These are phyloP conservation scores for Zygaena filipendulae DNA, from an alignment of 2,888 invertebrate species.

Conservation along the genomic window DNA sequence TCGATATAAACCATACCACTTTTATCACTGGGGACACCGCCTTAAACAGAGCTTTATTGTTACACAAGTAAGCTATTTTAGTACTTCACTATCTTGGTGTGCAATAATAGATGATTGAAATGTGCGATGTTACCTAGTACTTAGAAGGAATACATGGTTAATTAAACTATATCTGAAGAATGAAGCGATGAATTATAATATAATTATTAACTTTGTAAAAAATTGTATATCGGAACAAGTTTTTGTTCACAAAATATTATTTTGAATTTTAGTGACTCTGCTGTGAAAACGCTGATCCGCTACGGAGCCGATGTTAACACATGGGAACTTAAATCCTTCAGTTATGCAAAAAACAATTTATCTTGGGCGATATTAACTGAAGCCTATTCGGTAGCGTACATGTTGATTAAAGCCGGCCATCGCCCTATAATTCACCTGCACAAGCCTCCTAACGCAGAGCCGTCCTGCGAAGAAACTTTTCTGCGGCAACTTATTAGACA, in stretches of 20 bases:
- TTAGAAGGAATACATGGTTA: too few relatives aligned
- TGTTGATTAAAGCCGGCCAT: constrained; percentile 55
- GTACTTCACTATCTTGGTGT: too few relatives aligned
- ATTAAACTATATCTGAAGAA: too few relatives aligned
- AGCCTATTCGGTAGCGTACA: constrained; percentile 31
- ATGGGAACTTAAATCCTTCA: constrained; percentile 63
- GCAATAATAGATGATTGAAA: too few relatives aligned
- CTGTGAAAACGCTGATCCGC: constrained; percentile 66
- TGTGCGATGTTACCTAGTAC: too few relatives aligned
- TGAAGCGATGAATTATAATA: too few relatives aligned
- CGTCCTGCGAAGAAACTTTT: too few relatives aligned
- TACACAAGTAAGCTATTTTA: constrained; percentile 60
- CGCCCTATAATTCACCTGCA: constrained; percentile 19
- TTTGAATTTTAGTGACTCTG: constrained; percentile 54
- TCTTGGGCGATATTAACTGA: constrained; percentile 57
- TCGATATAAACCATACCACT: constrained; percentile 51
- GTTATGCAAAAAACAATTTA: constrained; percentile 66
- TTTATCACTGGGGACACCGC: constrained; percentile 62
- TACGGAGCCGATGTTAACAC: constrained; percentile 74
- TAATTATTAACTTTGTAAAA: constrained; percentile 1
- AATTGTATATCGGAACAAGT: constrained; percentile 1
- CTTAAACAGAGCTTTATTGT: constrained; percentile 56
- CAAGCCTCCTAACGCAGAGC: constrained; percentile 20
- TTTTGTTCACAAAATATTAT: too few relatives aligned
- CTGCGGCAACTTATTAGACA: constrained; percentile 49